Evolutionary conservation across 2,113 vertebrate genomes (phyloP), one percentile per base, ranked within the genome.

Genomic region (Trogon surrucura): DNA sequence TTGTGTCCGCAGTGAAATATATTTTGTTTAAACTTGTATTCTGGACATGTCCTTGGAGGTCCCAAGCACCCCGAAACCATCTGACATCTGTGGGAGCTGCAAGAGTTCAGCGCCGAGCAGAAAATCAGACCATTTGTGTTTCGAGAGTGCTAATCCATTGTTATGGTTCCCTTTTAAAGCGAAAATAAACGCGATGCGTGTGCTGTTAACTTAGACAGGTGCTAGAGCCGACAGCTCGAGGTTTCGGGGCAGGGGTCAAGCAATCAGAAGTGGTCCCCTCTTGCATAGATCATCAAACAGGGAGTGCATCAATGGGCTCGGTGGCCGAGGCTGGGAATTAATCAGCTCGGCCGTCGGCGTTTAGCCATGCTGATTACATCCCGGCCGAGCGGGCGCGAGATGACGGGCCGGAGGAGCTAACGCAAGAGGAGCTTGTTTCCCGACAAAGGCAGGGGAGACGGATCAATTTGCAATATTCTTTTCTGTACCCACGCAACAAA

Each of bases 391-490:
- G 97, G 97, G 89, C 97, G 96, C 36, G 96, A 61, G 90, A 95
- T 97, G 97, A 98, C 97, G 97, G 95, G 94, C 97, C 86, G 70
- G 97, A 97, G 97, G 95, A 98, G 97, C 96, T 95, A 97, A 98
- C 95, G 96, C 98, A 98, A 99, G 98, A 96, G 98, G 97, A 98
- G 98, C 95, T 98, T 79, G 66, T 97, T 97, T 95, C 96, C 93
- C 96, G 98, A 98, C 98, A 99, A 99, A 99, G 97, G 98, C 96
- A 79, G 96, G 88, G 83, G 96, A 98, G 98, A 98, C 96, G 92
- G 99, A 99, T 99, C 99, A 99, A 99, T 99, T 99, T 99, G 99
- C 98, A 99, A 99, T 99, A 99, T 98, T 98, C 98, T 98, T 98
- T 98, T 97, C 98, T 97, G 97, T 95, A 92, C 97, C 95, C 98